A percentile compares a stretch with the other conserved stretches of the same genome.
Conservation (phyloP, 2,797 vertebrate species). For the Macrochelys suwanniensis region DNA sequence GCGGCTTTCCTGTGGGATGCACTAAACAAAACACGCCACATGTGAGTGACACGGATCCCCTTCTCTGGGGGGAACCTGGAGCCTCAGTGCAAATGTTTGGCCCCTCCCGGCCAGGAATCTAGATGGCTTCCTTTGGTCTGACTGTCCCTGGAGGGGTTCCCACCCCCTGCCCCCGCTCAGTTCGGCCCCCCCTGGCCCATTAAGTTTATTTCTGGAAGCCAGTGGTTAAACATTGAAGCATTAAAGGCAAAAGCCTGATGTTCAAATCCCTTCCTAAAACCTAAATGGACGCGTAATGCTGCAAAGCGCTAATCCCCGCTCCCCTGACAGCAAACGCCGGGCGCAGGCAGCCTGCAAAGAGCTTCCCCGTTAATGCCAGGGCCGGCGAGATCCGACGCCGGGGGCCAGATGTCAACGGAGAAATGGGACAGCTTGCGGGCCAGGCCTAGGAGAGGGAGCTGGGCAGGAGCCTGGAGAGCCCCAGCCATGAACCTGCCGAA, state of each 20-base stretch:
- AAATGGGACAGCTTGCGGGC: background rate
- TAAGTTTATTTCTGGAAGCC: background rate
- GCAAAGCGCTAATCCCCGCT: slow-evolving; percentile 65
- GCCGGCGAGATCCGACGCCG: background rate
- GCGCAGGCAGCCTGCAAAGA: background rate
- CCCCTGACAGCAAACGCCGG: background rate
- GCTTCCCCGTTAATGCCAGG: background rate
- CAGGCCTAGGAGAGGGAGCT: background rate
- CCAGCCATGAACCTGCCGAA: too few relatives aligned
- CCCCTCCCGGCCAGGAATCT: background rate
- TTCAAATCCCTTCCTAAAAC: slow-evolving; percentile 75
- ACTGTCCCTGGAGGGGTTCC: background rate
- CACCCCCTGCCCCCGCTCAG: background rate
- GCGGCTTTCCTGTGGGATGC: slow-evolving; percentile 84
- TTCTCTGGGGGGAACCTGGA: background rate
- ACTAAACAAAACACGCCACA: slow-evolving; percentile 80
- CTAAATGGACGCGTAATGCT: slow-evolving; percentile 78
- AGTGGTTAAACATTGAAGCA: slow-evolving; percentile 69
- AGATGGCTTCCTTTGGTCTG: background rate
- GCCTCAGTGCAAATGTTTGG: background rate
- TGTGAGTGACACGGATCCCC: background rate
- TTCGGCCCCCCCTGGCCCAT: background rate
- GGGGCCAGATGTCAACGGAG: background rate
- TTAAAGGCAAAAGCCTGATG: slow-evolving; percentile 62
- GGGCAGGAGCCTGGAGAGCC: background rate